phyloP scores from a whole-genome alignment of 2,888 invertebrate genomes.

The Tipula helvola region DNA sequence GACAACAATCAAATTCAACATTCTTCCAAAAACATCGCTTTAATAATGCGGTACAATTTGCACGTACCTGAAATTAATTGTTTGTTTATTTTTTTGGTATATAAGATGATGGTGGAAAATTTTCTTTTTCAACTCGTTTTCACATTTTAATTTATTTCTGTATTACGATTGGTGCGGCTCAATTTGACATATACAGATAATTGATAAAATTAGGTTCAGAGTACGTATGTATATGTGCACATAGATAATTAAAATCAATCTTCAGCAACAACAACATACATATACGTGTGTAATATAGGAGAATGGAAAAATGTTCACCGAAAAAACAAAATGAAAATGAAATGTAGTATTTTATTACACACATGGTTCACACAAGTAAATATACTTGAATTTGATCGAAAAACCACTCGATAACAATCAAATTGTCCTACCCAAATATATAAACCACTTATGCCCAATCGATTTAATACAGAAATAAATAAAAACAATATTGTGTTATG shows the following conservation, averaged over 20 bases:
- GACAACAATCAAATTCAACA: slow-evolving; percentile 44
- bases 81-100: neutral
- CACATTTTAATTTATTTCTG: neutral
- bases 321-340: neutral
- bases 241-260: neutral
- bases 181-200: neutral
- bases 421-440: neutral
- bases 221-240: neutral
- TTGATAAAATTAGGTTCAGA: neutral
- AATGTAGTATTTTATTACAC: neutral
- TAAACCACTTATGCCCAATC: neutral
- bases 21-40: slow-evolving; percentile 42
- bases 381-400: neutral
- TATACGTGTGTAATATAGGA: too few species aligned
- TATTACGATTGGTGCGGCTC: neutral
- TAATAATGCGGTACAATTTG: slow-evolving; percentile 39
- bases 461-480: neutral
- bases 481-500: neutral
- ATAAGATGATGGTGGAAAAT: neutral
- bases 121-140: neutral
- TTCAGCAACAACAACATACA: neutral
- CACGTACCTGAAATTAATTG: slow-evolving; percentile 22
- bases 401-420: neutral
- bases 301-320: too few species aligned
- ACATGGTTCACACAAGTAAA: neutral